Base-by-base conservation (phyloP, 2,888 invertebrate species). In the Polydrusus pterygomalis region DNA sequence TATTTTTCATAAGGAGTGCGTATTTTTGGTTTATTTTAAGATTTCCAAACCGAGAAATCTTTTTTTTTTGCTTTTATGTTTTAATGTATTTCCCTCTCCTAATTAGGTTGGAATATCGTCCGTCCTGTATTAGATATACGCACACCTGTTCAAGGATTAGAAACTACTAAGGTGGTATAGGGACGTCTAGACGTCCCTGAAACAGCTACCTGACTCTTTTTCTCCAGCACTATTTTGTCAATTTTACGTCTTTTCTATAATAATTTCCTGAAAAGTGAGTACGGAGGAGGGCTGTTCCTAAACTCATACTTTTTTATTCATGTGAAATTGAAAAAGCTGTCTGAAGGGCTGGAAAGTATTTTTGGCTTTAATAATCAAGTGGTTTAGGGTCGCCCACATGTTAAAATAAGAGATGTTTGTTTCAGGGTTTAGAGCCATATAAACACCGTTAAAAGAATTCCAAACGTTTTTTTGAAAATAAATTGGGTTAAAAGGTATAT, bases 151-250 rank as follows among this genome's bases (percentile, higher is more conserved):
- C 0, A 60, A 38, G 38, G 18, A 60, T 60, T 60, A 34, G 17
- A 15, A 11, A 1, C 34, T 15, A 7, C 11, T 38, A 11, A 17
- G 34, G 34, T 3, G 10, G 58, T 10, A 9, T 56, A 56, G 34
- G 15, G 56, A 8, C 9, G 64, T 65, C 65, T 65, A 65, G 65
- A 65, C 65, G 18, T n/a, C 30, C 15, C 13, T 38, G 17, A 49
- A 65, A 65, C 51, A 51, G 20, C 65, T 65, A 65, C 65, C 65
- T 65, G 65, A 38, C 49, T 30, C 9, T 64, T 30, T 65, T 65
- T 65, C 63, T 20, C 10, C 65, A 60, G 65, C 18, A n/a, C 47
- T 38, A 65, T 49, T 65, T 65, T 65, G 49, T 51, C 49, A 65
- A 65, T 65, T 65, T 51, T 34, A 47, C 51, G 47, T 38, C 47